Evolutionary conservation across 64 coral and sea anemone genomes (phyloP), one percentile per base, ranked within the genome.

Genomic region (Pachyseris speciosa): DNA sequence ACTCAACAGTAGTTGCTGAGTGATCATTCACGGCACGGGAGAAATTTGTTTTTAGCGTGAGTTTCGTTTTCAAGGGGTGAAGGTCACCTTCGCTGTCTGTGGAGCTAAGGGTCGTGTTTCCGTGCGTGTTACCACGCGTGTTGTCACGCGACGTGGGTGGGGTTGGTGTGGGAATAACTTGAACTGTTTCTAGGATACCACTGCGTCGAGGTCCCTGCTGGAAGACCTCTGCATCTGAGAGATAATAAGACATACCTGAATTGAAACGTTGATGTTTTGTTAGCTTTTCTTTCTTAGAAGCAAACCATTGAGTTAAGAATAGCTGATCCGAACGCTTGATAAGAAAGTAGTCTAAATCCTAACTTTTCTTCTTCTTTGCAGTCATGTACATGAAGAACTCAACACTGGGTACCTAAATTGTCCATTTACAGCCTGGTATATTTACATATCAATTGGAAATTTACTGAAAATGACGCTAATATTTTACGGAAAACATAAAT

Each of bases 121-220:
- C 17, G n/a, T 10, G 51, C 53, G 31, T 20, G 34, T 17, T 40
- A 1, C 2, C 17, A n/a, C 22, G 51, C 53, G 31, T 20, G 34
- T 17, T 40, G 1, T 2, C 77, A 34, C 9, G 31, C 12, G 7
- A 10, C 6, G 77, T 61, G 34, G 77, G 77, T 0, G 77, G 10
- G 20, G 77, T 40, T 33, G 77, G 32, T 61, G 77, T 81, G 20
- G 77, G 53, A 20, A 81, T 61, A 6, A 34, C 32, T 22, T 61
- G 53, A 1, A 81, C 77, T 6, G 20, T 81, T 41, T 81, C 77
- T 9, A 81, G 22, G 53, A 81, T 63, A 39, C 77, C 77, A 81
- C 53, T 63, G 36, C 51, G 77, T 33, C 53, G 77, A 61, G 53
- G 52, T 22, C 31, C 77, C 16, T 15, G 7, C 37, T 81, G 34